Evolutionary conservation across 2,113 vertebrate genomes (phyloP).

Genomic region (Arizona elegans): DNA sequence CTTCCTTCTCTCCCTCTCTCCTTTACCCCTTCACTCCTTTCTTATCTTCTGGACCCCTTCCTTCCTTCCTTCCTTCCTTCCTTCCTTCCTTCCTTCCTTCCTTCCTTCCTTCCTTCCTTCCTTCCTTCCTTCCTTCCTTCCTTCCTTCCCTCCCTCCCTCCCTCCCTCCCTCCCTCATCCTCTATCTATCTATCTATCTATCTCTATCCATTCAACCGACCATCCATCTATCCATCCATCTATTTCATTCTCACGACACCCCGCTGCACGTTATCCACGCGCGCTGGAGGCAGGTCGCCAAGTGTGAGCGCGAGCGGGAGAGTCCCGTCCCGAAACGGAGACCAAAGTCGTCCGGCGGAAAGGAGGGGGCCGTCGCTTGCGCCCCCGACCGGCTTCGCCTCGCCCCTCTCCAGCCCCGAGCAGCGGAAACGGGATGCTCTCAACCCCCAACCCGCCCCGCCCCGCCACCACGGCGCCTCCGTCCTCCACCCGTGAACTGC

Average conservation of each 20-base stretch:
- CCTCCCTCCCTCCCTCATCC: too few species aligned
- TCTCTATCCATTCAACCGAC: too few species aligned
- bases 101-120: too few species aligned
- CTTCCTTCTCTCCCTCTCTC: too few species aligned
- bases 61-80: too few species aligned
- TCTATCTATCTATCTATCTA: too few species aligned
- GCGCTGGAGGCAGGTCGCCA: neutral
- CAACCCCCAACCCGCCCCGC: fast-evolving
- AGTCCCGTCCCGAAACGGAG: neutral
- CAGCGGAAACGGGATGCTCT: too few species aligned
- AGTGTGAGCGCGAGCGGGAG: neutral
- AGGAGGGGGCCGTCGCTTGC: neutral
- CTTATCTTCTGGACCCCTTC: too few species aligned
- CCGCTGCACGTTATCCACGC: neutral
- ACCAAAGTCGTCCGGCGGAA: neutral
- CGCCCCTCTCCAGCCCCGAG: neutral
- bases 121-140: too few species aligned
- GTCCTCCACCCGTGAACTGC: neutral
- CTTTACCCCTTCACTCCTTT: too few species aligned
- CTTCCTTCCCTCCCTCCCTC: too few species aligned
- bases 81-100: too few species aligned
- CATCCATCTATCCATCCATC: neutral
- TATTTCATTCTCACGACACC: neutral
- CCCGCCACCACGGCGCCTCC: neutral
- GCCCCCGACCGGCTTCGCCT: neutral